phyloP scores from a whole-genome alignment of 1,140 invertebrate species.

The Microplitis demolitor region DNA sequence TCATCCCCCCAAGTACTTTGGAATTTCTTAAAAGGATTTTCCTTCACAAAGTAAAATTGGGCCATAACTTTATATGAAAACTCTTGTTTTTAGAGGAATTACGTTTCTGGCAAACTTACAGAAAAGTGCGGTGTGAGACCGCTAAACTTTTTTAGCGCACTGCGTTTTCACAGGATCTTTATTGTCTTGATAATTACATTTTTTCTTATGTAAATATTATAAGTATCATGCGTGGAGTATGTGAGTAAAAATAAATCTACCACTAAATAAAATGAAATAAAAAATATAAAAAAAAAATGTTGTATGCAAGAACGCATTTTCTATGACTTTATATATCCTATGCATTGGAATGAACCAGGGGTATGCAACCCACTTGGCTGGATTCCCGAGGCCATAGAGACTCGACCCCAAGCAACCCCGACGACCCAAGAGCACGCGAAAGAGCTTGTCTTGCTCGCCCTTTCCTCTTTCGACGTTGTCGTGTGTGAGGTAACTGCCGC shows the following conservation, averaged over 20 bases:
- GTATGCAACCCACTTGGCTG: slow-evolving; percentile 47
- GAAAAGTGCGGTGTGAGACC: neutral
- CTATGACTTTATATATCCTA: neutral
- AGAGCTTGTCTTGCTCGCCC: slow-evolving; percentile 5
- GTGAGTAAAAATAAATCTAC: too few relatives aligned
- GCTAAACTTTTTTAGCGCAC: neutral
- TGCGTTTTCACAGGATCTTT: neutral
- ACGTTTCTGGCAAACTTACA: neutral
- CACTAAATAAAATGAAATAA: neutral
- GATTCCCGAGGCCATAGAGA: slow-evolving; percentile 36
- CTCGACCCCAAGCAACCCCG: slow-evolving; percentile 33
- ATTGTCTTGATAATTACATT: neutral
- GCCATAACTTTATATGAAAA: too few relatives aligned
- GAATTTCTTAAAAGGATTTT: too few relatives aligned
- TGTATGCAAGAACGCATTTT: neutral
- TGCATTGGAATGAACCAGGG: slow-evolving; percentile 8
- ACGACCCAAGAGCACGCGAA: slow-evolving; percentile 26
- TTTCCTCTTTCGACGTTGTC: neutral
- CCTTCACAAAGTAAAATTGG: too few relatives aligned
- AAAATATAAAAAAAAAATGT: neutral
- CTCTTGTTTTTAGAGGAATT: neutral
- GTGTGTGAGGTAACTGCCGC: slow-evolving; percentile 29
- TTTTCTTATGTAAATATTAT: too few relatives aligned
- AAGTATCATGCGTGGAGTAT: too few relatives aligned
- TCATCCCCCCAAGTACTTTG: too few relatives aligned